A percentile compares a stretch with the other conserved stretches of the same genome.
These are phyloP conservation scores for Julus scanicus DNA, from an alignment of 2,888 invertebrate species.

Conservation along the genomic window DNA sequence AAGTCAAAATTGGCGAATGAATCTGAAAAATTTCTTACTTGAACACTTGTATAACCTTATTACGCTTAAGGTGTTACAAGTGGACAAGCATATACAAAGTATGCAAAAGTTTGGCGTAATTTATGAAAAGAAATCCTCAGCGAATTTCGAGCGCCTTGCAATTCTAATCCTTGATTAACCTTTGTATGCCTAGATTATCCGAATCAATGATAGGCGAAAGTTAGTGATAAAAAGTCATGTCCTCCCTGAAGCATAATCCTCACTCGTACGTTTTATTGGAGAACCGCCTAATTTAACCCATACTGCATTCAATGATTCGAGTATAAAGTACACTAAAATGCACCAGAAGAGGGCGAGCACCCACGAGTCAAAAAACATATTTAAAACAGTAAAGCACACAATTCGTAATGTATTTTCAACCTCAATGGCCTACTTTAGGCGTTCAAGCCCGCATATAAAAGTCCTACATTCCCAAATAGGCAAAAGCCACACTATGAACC, in stretches of 20 bases:
- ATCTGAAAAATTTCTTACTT: too few species aligned
- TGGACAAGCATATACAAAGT: too few species aligned
- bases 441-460: conserved; percentile 9
- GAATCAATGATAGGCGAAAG: not conserved
- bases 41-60: too few species aligned
- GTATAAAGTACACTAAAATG: not conserved
- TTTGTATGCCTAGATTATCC: not conserved
- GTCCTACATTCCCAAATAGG: conserved; percentile 45
- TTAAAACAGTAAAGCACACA: conserved; percentile 45
- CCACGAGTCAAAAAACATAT: conserved; percentile 43
- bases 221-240: not conserved
- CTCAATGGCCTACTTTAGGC: conserved; percentile 43
- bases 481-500: not conserved
- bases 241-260: not conserved
- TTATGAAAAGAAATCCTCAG: too few species aligned
- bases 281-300: not conserved
- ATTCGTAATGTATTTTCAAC: conserved; percentile 45
- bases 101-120: too few species aligned
- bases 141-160: not conserved
- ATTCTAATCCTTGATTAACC: not conserved
- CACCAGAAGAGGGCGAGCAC: conserved; percentile 4
- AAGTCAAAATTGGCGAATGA: too few species aligned
- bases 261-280: not conserved
- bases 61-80: too few species aligned
- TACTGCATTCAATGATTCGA: not conserved